Evolutionary conservation across 2,113 vertebrate genomes (phyloP).

Genomic region (Neodontobutis hainanensis): DNA sequence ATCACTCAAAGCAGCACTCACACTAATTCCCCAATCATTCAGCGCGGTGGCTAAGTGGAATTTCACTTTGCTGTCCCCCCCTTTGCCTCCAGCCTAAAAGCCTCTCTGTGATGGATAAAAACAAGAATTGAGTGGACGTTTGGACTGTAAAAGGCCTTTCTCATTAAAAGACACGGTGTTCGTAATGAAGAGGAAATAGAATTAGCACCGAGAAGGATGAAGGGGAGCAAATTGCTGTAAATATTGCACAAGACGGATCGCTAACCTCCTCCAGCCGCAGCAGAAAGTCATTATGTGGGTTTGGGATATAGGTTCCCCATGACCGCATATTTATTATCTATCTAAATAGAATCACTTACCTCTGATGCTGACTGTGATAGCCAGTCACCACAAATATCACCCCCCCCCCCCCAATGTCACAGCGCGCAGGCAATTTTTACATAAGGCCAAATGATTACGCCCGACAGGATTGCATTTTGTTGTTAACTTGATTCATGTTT

Average conservation of each 20-base stretch:
- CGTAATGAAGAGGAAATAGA: constrained; percentile 67
- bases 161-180: constrained; percentile 67
- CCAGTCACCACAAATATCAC: constrained; percentile 70
- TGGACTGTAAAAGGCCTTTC: constrained; percentile 39
- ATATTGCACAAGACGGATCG: constrained; percentile 70
- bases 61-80: constrained; percentile 49
- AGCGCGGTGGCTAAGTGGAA: constrained; percentile 57
- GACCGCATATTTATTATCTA: constrained; percentile 81
- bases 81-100: constrained; percentile 58
- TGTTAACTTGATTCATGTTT: constrained; percentile 60
- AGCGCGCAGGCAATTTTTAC: constrained; percentile 60
- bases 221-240: constrained; percentile 63
- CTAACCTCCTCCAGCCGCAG: constrained; percentile 57
- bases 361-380: constrained; percentile 77
- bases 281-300: constrained; percentile 76
- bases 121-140: constrained; percentile 60
- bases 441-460: constrained; percentile 62
- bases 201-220: constrained; percentile 68
- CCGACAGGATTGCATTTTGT: constrained; percentile 64
- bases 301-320: constrained; percentile 79
- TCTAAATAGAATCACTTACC: constrained; percentile 82
- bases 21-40: constrained; percentile 61
- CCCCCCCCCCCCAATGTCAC: constrained; percentile 48
- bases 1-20: constrained; percentile 52
- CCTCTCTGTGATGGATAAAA: constrained; percentile 67